phyloP scores from a whole-genome alignment of 2,113 vertebrate genomes.

The Sylvia atricapilla region DNA sequence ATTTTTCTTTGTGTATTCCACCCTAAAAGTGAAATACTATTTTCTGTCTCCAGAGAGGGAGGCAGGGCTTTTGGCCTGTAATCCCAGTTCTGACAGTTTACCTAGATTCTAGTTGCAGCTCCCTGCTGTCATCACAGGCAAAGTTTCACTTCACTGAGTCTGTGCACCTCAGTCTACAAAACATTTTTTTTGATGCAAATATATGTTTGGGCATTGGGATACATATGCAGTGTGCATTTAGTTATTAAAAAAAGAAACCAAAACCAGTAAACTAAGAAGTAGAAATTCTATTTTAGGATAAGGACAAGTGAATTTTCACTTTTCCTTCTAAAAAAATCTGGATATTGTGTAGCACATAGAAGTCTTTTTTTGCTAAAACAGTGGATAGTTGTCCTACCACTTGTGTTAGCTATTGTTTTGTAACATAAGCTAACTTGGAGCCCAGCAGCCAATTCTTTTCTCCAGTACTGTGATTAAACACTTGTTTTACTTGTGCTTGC shows the following conservation, averaged over 20 bases:
- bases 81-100: not conserved
- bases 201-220: not conserved
- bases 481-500: not conserved
- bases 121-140: not conserved
- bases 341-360: not conserved
- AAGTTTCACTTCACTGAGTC: not conserved
- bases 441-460: not conserved
- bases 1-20: not conserved
- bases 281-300: not conserved
- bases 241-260: accelerated
- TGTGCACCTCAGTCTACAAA: not conserved
- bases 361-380: not conserved
- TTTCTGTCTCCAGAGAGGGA: not conserved
- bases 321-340: not conserved
- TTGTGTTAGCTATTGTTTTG: not conserved
- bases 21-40: not conserved
- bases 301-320: not conserved
- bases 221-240: not conserved
- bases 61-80: not conserved
- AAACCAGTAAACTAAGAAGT: not conserved
- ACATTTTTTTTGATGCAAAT: not conserved
- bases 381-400: not conserved
- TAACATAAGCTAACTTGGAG: not conserved
- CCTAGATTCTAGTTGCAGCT: not conserved
- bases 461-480: not conserved